Base-by-base conservation (phyloP, 2,113 vertebrate genomes). In the Promerops cafer region DNA sequence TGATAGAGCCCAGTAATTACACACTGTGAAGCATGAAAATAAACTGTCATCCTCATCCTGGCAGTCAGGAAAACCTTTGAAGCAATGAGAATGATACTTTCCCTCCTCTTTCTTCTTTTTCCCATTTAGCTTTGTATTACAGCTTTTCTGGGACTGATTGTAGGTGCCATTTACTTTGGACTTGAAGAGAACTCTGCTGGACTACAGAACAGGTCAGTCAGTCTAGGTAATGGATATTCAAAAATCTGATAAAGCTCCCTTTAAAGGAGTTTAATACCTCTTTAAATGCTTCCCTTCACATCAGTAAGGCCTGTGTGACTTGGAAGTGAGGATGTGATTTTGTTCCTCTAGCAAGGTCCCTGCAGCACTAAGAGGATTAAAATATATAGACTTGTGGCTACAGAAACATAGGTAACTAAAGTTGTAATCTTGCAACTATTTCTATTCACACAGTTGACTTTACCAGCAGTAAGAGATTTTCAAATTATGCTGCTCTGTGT, bases 191-290 rank as follows among this genome's bases (percentile, higher is more conserved):
- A 99, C 69, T 4, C 35, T 2, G 45, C 97, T 13, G 99, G 99
- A 33, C 96, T 99, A 1, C 99, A 99, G 96, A 99, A 99, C 97
- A 98, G 99, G 99, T 99, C 60, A 96, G 97, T 96, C 40, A 65
- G 60, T 68, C 76, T 83, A 45, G 33, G 21, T 24, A 42, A 65
- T 13, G 9, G n/a, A 57, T 70, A 52, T 56, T 64, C 6, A 61
- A 45, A 77, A 26, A 12, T 30, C 13, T 49, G 19, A 33, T 40
- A 77, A 52, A 47, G 9, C 5, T n/a, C 21, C 66, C 3, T 70
- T 13, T 27, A 45, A 53, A 53, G 45, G 19, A 65, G 30, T 9
- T 10, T 24, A 63, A 24, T 28, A 30, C 13, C 5, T n/a, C 52
- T 66, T 40, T 5, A 63, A 63, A 35, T 27, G 12, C 35, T 66